Conservation (phyloP, 2,113 vertebrate genomes). For the Alaudala cheleensis region DNA sequence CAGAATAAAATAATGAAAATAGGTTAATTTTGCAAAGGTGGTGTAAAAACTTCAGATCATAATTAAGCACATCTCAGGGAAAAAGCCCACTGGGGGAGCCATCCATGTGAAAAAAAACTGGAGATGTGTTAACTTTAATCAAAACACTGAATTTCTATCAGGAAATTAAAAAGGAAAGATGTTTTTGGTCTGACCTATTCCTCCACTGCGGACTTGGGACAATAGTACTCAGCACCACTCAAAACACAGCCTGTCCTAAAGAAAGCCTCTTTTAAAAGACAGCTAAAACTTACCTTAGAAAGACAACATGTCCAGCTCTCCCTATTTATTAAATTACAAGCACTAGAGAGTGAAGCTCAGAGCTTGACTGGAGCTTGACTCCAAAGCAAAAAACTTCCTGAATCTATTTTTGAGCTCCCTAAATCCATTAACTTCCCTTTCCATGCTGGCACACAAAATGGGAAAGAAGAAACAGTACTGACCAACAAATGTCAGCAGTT, state of each 20-base stretch:
- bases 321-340: constrained; percentile 1
- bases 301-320: background rate
- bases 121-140: background rate
- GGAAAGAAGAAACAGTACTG: background rate
- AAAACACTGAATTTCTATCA: background rate
- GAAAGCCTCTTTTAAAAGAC: background rate
- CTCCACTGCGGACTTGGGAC: background rate
- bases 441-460: background rate
- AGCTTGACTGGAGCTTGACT: background rate
- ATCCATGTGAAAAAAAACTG: background rate
- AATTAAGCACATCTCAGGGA: background rate
- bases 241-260: background rate
- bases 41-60: background rate
- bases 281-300: constrained; percentile 7
- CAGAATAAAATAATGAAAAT: background rate
- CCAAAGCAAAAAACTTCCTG: background rate
- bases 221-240: background rate
- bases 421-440: background rate
- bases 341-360: background rate
- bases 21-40: background rate
- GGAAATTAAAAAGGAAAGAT: background rate
- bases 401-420: background rate
- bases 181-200: background rate
- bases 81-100: background rate
- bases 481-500: background rate